Percentiles rank a stretch among this genome's conserved stretches.
Conservation (phyloP, 2,888 invertebrate species). For the Hydroisotoma schaefferi region DNA sequence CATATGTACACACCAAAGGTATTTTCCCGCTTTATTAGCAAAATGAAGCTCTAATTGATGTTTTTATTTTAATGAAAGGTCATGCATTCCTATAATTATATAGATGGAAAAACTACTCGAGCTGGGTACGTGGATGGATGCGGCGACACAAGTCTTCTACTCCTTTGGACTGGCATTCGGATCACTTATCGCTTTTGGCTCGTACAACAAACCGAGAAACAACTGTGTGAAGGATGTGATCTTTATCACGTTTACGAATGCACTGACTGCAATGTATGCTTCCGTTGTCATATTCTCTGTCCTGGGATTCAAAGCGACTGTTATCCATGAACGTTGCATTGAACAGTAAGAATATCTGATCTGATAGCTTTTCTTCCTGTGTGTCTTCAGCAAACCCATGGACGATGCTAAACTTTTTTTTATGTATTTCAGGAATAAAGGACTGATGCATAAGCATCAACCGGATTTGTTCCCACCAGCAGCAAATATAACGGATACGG, state of each 20-base stretch:
- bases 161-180: conserved; percentile 93
- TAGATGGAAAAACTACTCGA: conserved; percentile 79
- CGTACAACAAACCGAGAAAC: conserved; percentile 91
- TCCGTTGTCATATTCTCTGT: conserved; percentile 93
- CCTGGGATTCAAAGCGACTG: conserved; percentile 91
- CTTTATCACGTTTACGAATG: conserved; percentile 86
- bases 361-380: background rate
- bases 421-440: conserved; percentile 56
- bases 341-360: conserved; percentile 60
- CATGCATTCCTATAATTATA: no score
- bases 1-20: conserved; percentile 94
- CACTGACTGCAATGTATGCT: conserved; percentile 89
- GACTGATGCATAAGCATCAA: conserved; percentile 51
- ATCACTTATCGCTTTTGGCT: conserved; percentile 90
- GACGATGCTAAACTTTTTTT: background rate
- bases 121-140: conserved; percentile 91
- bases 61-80: no score
- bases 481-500: conserved; percentile 57
- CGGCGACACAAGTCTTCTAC: conserved; percentile 95
- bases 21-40: conserved; percentile 47
- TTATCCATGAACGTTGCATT: conserved; percentile 80
- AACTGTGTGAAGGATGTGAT: conserved; percentile 90
- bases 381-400: background rate
- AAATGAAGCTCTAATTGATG: no score
- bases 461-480: conserved; percentile 51